These are phyloP conservation scores for Venustaconcha ellipsiformis DNA, from an alignment of 1,140 invertebrate species.

Conservation along the genomic window DNA sequence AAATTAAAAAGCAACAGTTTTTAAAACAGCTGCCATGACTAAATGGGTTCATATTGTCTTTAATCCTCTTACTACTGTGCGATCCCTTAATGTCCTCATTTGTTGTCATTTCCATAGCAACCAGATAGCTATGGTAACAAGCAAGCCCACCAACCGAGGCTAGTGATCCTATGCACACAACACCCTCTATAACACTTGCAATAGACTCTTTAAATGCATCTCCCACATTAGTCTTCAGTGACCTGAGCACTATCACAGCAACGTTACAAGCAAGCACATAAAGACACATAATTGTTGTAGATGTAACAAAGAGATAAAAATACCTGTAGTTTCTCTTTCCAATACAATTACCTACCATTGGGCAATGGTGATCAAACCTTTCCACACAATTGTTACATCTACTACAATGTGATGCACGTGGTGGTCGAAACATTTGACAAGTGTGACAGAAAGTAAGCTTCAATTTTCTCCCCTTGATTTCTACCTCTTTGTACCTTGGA, in stretches of 20 bases:
- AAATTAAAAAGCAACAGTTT: constrained; percentile 26
- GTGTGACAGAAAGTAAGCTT: constrained; percentile 27
- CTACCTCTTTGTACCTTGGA: constrained; percentile 26
- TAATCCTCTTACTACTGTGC: constrained; percentile 19
- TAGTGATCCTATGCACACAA: constrained; percentile 22
- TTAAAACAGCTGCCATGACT: constrained; percentile 24
- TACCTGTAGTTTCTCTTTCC: constrained; percentile 30
- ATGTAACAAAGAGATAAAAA: constrained; percentile 27
- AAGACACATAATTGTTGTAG: constrained; percentile 27
- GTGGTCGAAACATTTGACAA: constrained; percentile 29
- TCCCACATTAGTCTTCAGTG: constrained; percentile 18
- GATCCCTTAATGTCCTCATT: constrained; percentile 33
- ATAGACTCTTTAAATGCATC: constrained; percentile 30
- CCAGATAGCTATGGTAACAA: constrained; percentile 28
- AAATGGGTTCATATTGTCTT: constrained; percentile 23
- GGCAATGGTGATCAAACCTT: constrained; percentile 33
- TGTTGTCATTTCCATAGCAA: constrained; percentile 20
- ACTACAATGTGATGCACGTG: constrained; percentile 28
- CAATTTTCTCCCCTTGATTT: constrained; percentile 24
- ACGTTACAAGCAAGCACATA: constrained; percentile 28
- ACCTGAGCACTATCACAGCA: constrained; percentile 23
- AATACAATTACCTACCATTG: constrained; percentile 32
- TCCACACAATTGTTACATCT: constrained; percentile 34
- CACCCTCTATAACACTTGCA: constrained; percentile 25
- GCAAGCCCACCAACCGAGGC: constrained; percentile 27